Base-by-base conservation (phyloP, 2,113 vertebrate species). In the Donacobius atricapilla region DNA sequence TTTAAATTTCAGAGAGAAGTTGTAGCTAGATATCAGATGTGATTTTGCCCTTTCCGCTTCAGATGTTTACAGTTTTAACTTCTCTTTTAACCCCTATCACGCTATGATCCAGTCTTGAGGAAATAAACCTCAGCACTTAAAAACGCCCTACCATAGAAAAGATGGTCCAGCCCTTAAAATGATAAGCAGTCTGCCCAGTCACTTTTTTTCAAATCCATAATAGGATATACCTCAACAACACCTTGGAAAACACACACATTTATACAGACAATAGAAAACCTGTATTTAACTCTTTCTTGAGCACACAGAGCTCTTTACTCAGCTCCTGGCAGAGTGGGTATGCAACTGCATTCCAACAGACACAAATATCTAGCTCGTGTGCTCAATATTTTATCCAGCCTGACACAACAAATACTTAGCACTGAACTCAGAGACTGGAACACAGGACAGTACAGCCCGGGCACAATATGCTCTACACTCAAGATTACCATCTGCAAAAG, bases 71-170 rank as follows among this genome's bases (percentile, higher is more conserved):
- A 61, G 13, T 40, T 53, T 83, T 47, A 81, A 42, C 6, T 82
- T 73, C 35, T 17, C 23, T 45, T 87, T 54, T 95, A 94, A 94
- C 53, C 37, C 39, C 13, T 61, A 71, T 35, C 31, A 31, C 4
- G 4, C 21, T 27, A 47, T 64, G 19, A 79, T 4, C 11, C 31
- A 14, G 21, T 58, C 51, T 47, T 56, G 48, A 64, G 35, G 56
- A 95, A 94, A 94, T 21, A 63, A 90, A 89, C 58, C 10, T 17
- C 15, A 76, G 57, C 37, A 73, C 76, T 76, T 78, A 87, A 90
- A 64, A n/a, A 64, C 35, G 14, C 13, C 56, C 80, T 69, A 68
- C 37, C 44, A 72, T 2, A 81, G 65, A 17, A 84, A 94, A 90
- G 60, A 51, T 53, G 58, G 6, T 25, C 13, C 5, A 70, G 44